A percentile compares a stretch with the other conserved stretches of the same genome.
Conservation (phyloP, 2,797 vertebrate species). For the Chaunax sp. region DNA sequence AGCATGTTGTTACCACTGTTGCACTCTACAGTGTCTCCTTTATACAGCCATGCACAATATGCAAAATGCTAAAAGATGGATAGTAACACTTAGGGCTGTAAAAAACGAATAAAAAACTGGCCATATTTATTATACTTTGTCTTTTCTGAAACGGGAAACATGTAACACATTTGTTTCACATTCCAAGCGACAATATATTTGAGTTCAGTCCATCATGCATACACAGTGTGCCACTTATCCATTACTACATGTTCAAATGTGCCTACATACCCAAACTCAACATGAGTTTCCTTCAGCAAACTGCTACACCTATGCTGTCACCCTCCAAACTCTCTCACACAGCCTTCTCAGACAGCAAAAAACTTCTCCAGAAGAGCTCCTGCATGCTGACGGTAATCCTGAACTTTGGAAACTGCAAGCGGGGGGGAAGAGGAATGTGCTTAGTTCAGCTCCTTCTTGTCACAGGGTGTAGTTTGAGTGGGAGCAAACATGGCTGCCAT, state of each 20-base stretch:
- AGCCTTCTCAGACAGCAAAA: constrained; percentile 71
- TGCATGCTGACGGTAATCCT: constrained; percentile 81
- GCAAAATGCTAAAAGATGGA: constrained; percentile 25
- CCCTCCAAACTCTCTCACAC: constrained; percentile 69
- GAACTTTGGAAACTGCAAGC: constrained; percentile 83
- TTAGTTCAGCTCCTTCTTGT: constrained; percentile 88
- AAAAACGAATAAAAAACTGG: background rate
- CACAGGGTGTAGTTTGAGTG: constrained; percentile 89
- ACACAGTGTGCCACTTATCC: constrained; percentile 70
- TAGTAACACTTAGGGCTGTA: constrained; percentile 3
- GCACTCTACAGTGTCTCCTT: constrained; percentile 69
- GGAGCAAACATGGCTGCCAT: constrained; percentile 89
- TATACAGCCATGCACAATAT: constrained; percentile 35
- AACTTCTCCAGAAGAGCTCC: constrained; percentile 79
- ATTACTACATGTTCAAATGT: constrained; percentile 66
- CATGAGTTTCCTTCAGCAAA: constrained; percentile 72
- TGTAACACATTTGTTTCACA: constrained; percentile 35
- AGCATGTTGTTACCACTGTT: constrained; percentile 54
- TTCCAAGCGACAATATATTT: constrained; percentile 53
- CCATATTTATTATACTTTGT: constrained; percentile 18
- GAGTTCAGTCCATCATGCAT: constrained; percentile 62
- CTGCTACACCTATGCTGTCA: constrained; percentile 72
- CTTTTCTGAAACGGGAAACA: constrained; percentile 31
- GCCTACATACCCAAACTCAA: constrained; percentile 72
- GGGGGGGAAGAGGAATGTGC: constrained; percentile 82